Base-by-base conservation (phyloP, 37 sponge, comb jelly and placozoan genomes). In the Petrosia ficiformis region DNA sequence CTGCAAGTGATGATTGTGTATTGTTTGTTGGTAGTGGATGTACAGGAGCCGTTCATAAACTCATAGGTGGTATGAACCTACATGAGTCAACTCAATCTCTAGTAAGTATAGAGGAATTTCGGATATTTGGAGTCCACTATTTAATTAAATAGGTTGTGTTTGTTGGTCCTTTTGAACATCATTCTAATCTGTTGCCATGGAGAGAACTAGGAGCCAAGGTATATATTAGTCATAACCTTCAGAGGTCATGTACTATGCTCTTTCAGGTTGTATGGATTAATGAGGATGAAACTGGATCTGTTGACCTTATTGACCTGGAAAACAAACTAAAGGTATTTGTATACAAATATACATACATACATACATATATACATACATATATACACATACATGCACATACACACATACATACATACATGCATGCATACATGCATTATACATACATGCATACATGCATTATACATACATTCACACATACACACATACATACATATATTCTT, bases 91-190 rank as follows among this genome's bases (percentile, higher is more conserved):
- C 54, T 48, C 8, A 48, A 19, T 48, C 14, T 48, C 14, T 48
- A 14, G 14, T 19, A 48, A 48, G n/a, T n/a, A n/a, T n/a, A n/a
- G n/a, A n/a, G n/a, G n/a, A n/a, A n/a, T n/a, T n/a, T n/a, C n/a
- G n/a, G n/a, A n/a, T n/a, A n/a, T n/a, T n/a, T n/a, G n/a, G n/a
- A n/a, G n/a, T n/a, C n/a, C n/a, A n/a, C 19, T 24, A 59, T 38
- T 30, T 61, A 22, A n/a, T 26, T n/a, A 61, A 60, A 30, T 48
- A 84, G 81, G 76, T 93, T 54, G 89, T 93, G 69, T 84, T 93
- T 84, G 85, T 79, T 31, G 82, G 93, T 54, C 93, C 93, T 8
- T 93, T 88, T 93, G 93, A 93, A 59, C 93, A 93, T 56, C 93
- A 93, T 79, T 88, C 89, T 22, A 88, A 88, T 64, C 59, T 93